These are phyloP conservation scores for Microtus ochrogaster DNA, from an alignment of 2,113 vertebrate genomes.

Conservation along the genomic window DNA sequence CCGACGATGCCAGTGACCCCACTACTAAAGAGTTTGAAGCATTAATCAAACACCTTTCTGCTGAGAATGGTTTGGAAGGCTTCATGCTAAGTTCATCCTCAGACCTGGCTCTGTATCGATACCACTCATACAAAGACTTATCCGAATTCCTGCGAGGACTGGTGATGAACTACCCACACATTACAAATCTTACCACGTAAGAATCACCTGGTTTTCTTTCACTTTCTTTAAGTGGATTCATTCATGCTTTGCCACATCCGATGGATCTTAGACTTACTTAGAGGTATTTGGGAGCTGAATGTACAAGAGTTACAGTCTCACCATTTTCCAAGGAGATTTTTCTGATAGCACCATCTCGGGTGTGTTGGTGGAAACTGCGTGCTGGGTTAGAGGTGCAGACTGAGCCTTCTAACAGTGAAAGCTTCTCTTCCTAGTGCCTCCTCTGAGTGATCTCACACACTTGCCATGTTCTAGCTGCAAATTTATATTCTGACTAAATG, in stretches of 20 bases:
- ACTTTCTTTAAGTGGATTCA: neutral
- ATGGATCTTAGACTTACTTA: conserved; percentile 29
- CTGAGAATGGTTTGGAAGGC: conserved; percentile 91
- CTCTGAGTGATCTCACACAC: neutral
- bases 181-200: conserved; percentile 92
- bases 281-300: neutral
- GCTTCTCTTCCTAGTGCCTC: conserved; percentile 16
- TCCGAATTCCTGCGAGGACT: conserved; percentile 91
- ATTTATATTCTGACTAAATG: conserved; percentile 28
- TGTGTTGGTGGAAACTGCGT: neutral
- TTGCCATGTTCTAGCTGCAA: neutral
- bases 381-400: neutral
- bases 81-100: conserved; percentile 88
- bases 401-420: conserved; percentile 35
- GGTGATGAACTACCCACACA: conserved; percentile 94
- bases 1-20: conserved; percentile 85
- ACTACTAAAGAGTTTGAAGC: conserved; percentile 90
- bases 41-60: conserved; percentile 94
- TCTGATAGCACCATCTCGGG: neutral
- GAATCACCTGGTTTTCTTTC: neutral
- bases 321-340: conserved; percentile 59
- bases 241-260: neutral
- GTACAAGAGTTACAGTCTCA: neutral
- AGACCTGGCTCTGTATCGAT: conserved; percentile 91
- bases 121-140: conserved; percentile 91